Percentiles rank a stretch among this genome's conserved stretches.
Conservation (phyloP, 2,113 vertebrate genomes). For the Antennarius striatus region DNA sequence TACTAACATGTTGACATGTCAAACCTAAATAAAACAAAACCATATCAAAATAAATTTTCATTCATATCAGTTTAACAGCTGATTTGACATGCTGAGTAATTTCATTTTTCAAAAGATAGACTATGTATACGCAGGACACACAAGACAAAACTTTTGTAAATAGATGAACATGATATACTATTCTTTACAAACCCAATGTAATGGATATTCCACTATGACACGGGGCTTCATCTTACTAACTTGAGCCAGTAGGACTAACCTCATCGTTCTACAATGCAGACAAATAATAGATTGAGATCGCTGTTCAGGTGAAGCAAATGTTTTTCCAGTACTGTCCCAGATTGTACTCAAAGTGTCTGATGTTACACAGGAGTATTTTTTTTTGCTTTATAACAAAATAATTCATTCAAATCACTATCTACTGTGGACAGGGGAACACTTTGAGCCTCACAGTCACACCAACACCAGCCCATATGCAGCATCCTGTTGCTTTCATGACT, state of each 20-base stretch:
- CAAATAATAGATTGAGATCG: neutral
- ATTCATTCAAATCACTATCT: too few species aligned
- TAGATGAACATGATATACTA: neutral
- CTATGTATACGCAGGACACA: neutral
- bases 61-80: neutral
- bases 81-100: neutral
- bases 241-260: neutral
- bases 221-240: neutral
- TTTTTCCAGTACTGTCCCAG: neutral
- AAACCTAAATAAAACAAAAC: slow-evolving; percentile 75
- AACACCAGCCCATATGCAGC: neutral
- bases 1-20: slow-evolving; percentile 93
- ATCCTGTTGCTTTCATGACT: slow-evolving; percentile 18
- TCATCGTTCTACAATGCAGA: neutral
- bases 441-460: neutral
- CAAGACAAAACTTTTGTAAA: neutral
- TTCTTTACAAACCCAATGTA: neutral
- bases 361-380: too few species aligned
- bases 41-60: neutral
- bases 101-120: neutral
- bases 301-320: neutral
- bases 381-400: too few species aligned
- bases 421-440: neutral
- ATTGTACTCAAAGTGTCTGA: too few species aligned
- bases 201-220: neutral